Evolutionary conservation across 2,888 invertebrate genomes (phyloP).

Genomic region (Unio delphinus): DNA sequence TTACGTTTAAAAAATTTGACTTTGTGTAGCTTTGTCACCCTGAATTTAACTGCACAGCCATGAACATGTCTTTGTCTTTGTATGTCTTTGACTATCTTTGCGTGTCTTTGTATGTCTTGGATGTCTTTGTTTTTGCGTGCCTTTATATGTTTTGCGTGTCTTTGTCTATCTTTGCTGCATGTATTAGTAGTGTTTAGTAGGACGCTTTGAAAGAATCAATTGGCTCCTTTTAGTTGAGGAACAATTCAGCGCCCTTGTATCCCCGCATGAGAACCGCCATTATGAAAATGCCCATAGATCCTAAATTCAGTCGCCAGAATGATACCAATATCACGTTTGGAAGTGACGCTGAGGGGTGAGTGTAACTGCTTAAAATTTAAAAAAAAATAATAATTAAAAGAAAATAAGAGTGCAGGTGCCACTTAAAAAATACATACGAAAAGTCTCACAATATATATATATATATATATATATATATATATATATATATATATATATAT

Average conservation of each 20-base stretch:
- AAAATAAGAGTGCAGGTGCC: background rate
- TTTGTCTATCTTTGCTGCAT: background rate
- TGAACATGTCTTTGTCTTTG: too few relatives aligned
- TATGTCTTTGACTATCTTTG: too few relatives aligned
- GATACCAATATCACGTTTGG: conserved; percentile 51
- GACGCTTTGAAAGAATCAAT: background rate
- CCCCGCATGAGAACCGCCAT: conserved; percentile 53
- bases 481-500: too few relatives aligned
- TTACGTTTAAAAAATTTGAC: too few relatives aligned
- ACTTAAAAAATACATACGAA: too few relatives aligned
- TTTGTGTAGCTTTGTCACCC: too few relatives aligned
- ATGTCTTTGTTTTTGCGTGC: background rate
- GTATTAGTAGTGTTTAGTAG: background rate
- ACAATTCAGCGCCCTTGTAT: conserved; percentile 39
- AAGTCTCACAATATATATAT: too few relatives aligned
- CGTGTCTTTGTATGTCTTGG: background rate
- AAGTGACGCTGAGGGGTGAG: conserved; percentile 47
- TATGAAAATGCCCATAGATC: conserved; percentile 51
- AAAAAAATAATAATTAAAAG: background rate
- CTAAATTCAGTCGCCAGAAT: conserved; percentile 45
- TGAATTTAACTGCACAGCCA: too few relatives aligned
- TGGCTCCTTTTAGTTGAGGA: conserved; percentile 23
- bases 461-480: too few relatives aligned
- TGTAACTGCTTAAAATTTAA: background rate
- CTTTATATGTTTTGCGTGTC: too few relatives aligned